Evolutionary conservation across 2,113 vertebrate genomes (phyloP), one percentile per base, ranked within the genome.

Genomic region (Antechinus stuartii): DNA sequence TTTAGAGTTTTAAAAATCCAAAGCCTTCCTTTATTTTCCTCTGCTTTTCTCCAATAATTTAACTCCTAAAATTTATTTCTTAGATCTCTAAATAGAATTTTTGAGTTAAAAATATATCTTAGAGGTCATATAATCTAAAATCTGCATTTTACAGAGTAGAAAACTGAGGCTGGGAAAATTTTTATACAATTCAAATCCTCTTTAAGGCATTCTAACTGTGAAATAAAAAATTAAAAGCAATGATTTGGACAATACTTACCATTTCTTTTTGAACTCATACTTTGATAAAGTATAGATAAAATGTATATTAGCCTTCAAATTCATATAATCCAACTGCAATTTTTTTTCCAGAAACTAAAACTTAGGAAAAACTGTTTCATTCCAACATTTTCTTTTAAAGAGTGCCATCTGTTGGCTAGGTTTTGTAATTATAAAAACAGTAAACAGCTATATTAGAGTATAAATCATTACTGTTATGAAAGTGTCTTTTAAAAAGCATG

Each of bases 391-490:
- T 91, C 84, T 96, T 89, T 96, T 92, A 90, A 11, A 91, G 91
- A 96, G 76, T 95, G 96, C 97, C 96, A 98, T 95, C 97, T 96
- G 91, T 94, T 97, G 97, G 95, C 47, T 2, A 0, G 8, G 46
- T 53, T 0, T 89, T 96, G 35, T 53, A 95, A 96, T 27, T 94
- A 76, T 57, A 91, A 54, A 22, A 89, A 76, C 90, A 27, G 14
- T 54, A 50, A 91, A 8, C 22, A 26, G 3, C 9, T 47, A 25
- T 90, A 49, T 52, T 50, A 23, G 16, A 9, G 10, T 90, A 16
- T 90, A 90, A 16, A 26, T 90, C 47, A 90, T 49, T 25, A 25
- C 27, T 50, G 2, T 90, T 50, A 27, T 84, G n/a, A 42, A 84
- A 10, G 14, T 6, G 3, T 76, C 68, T 42, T 84, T 84, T 42